These are phyloP conservation scores for Bombus pascuorum DNA, from an alignment of 1,140 invertebrate genomes.

Conservation along the genomic window DNA sequence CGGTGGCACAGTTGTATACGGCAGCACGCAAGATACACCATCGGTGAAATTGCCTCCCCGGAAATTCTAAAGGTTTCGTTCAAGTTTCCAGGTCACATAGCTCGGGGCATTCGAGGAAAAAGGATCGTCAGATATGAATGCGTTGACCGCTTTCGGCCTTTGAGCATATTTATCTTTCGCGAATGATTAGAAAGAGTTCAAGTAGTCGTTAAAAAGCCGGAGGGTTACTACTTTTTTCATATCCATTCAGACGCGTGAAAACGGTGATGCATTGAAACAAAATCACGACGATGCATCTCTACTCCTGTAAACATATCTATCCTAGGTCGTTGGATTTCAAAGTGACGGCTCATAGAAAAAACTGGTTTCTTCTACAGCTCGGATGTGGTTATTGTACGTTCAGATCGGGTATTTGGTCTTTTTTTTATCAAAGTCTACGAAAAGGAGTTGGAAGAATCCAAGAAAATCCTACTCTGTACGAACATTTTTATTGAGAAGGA, in stretches of 20 bases:
- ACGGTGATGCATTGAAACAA: not conserved
- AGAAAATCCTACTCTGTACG: not conserved
- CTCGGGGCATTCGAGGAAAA: constrained; percentile 47
- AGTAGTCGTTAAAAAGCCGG: not conserved
- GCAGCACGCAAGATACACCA: constrained; percentile 29
- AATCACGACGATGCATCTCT: not conserved
- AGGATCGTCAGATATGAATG: constrained; percentile 5
- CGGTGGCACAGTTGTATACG: constrained; percentile 29
- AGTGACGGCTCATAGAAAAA: constrained; percentile 45
- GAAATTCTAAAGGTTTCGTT: constrained; percentile 65
- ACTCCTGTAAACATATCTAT: not conserved
- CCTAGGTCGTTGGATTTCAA: constrained; percentile 49
- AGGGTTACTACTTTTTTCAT: not conserved
- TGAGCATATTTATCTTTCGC: constrained; percentile 40
- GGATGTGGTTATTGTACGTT: not conserved
- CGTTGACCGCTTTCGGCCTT: constrained; percentile 25
- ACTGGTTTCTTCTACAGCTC: constrained; percentile 30
- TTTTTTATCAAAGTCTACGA: not conserved
- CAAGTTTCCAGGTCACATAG: constrained; percentile 71
- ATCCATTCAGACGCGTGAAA: not conserved
- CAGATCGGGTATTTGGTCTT: not conserved
- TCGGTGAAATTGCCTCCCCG: constrained; percentile 60
- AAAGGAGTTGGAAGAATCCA: not conserved
- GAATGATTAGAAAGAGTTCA: constrained; percentile 36
- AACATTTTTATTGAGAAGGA: not conserved